Conservation (phyloP, 2,888 invertebrate genomes). For the Drosophila testacea region DNA sequence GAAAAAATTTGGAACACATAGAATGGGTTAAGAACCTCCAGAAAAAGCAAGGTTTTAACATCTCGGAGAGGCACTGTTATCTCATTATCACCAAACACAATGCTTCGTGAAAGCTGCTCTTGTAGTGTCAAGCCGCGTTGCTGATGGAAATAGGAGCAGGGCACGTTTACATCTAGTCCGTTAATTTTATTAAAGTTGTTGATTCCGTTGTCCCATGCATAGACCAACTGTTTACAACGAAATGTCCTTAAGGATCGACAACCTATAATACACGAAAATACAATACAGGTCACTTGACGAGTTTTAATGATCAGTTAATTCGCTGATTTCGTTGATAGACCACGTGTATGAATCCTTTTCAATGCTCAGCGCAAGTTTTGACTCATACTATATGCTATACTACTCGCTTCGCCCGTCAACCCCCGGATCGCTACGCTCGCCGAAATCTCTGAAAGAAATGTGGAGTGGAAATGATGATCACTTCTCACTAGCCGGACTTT, state of each 20-base stretch:
- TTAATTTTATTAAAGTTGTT: slow-evolving; percentile 89
- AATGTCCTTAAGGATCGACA: slow-evolving; percentile 89
- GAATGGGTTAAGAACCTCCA: slow-evolving; percentile 96
- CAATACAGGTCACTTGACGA: background rate
- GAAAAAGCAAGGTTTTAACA: slow-evolving; percentile 89
- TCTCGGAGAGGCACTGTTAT: slow-evolving; percentile 93
- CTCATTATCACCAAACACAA: slow-evolving; percentile 93
- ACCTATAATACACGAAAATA: slow-evolving; percentile 82
- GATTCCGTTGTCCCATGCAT: slow-evolving; percentile 91
- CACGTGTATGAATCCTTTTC: no score
- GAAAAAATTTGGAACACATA: slow-evolving; percentile 98
- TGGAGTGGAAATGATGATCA: no score
- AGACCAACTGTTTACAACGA: slow-evolving; percentile 92
- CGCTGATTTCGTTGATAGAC: no score
- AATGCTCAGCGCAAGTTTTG: no score
- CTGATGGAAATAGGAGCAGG: slow-evolving; percentile 83
- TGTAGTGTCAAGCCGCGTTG: slow-evolving; percentile 76
- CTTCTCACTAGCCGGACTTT: no score
- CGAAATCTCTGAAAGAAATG: no score
- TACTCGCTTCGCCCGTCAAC: no score
- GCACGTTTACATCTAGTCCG: slow-evolving; percentile 88
- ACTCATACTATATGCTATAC: no score
- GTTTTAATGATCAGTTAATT: background rate
- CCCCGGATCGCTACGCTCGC: no score
- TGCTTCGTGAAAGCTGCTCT: slow-evolving; percentile 86